A percentile compares a stretch with the other conserved stretches of the same genome.
These are phyloP conservation scores for Tholera decimalis DNA, from an alignment of 2,888 invertebrate genomes.

Conservation along the genomic window DNA sequence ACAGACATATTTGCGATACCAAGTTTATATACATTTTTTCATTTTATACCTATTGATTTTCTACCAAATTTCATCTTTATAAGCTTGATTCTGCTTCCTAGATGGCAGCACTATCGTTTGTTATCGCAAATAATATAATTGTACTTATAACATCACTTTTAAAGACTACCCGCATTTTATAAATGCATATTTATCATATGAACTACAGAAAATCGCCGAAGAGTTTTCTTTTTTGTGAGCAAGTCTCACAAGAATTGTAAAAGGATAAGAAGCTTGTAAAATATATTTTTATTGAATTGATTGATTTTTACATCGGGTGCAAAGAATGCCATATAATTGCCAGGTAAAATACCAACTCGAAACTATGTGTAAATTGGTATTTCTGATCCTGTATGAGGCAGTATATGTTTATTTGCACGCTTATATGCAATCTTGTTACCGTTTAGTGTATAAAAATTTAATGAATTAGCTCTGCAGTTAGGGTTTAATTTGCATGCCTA, in stretches of 20 bases:
- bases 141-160: constrained; percentile 52
- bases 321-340: constrained; percentile 45
- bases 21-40: not conserved
- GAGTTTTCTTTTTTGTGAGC: constrained; percentile 59
- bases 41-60: not conserved
- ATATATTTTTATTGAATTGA: constrained; percentile 19
- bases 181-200: constrained; percentile 12
- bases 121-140: constrained; percentile 22
- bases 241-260: constrained; percentile 41
- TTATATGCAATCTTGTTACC: constrained; percentile 73
- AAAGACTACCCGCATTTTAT: constrained; percentile 34
- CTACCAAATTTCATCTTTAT: not conserved
- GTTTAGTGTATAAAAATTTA: constrained; percentile 59
- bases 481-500: constrained; percentile 47
- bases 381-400: constrained; percentile 29
- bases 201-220: constrained; percentile 10
- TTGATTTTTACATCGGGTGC: constrained; percentile 44
- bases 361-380: constrained; percentile 35
- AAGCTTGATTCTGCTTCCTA: not conserved
- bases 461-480: constrained; percentile 34
- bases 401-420: constrained; percentile 63
- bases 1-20: constrained; percentile 27
- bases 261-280: constrained; percentile 27
- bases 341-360: constrained; percentile 27
- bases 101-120: constrained; percentile 22